Evolutionary conservation across 2,888 invertebrate genomes (phyloP), one percentile per base, ranked within the genome.

Genomic region (Morpho helenor): DNA sequence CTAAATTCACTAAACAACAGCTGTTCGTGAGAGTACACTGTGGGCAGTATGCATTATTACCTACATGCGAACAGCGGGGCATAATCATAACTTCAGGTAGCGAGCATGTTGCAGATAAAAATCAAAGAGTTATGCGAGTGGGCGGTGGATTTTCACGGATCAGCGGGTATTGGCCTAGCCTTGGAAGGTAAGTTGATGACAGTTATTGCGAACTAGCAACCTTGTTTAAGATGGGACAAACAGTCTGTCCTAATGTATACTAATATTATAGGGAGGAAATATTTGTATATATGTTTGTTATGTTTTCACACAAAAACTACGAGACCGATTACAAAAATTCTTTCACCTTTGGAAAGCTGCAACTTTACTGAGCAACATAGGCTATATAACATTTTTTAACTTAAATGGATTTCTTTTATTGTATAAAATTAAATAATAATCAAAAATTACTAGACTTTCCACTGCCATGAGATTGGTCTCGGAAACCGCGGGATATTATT

Each of bases 171-270:
- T 77, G 79, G 80, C 79, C 80, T 81, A 77, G 56, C 57, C 52
- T 58, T 56, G 73, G 76, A 73, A 80, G 79, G 79, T 80, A 82
- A 80, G 80, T 80, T 76, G 83, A 78, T 84, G 87, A 86, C 84
- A 75, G 83, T 74, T 76, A 68, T 70, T 79, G 80, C 80, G 77
- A 79, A 79, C 80, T 75, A 76, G 75, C 76, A 85, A 86, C 87
- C 87, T 86, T 76, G 86, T 87, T 82, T 77, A 57, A 52, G 47
- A 16, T 64, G 68, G 73, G 55, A 70, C 72, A 71, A 71, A 70
- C 72, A 44, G 48, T 41, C 47, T 31, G 48, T 48, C 42, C 54
- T 54, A 46, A 53, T 53, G 46, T 8, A 42, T 42, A 42, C 7
- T 42, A 8, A 8, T 8, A 42, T 42, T 42, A 42, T 8, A 16